Evolutionary conservation across 2,888 invertebrate species (phyloP).

Genomic region (Leucophora obtusa): DNA sequence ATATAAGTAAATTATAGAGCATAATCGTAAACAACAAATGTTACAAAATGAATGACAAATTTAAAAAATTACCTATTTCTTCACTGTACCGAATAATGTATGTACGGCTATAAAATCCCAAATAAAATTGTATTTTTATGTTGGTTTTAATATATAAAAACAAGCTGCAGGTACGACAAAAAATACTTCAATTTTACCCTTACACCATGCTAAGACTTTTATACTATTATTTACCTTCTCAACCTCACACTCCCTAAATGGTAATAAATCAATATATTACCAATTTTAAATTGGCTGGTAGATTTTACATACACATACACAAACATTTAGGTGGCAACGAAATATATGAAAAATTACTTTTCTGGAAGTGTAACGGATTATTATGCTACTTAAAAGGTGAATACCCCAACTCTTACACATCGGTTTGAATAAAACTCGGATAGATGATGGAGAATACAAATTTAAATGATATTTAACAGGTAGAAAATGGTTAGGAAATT

Average conservation of each 20-base stretch:
- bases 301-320: conserved; percentile 41
- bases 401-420: too few relatives aligned
- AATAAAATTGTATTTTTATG: conserved; percentile 32
- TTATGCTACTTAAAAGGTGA: too few relatives aligned
- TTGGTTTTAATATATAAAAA: conserved; percentile 16
- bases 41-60: not conserved
- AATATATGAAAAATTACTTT: conserved; percentile 56
- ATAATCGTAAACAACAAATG: too few relatives aligned
- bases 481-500: too few relatives aligned
- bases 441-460: too few relatives aligned
- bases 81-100: not conserved
- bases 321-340: conserved; percentile 8
- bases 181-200: not conserved
- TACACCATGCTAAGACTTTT: not conserved
- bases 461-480: too few relatives aligned
- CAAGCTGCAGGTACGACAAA: conserved; percentile 5
- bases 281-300: conserved; percentile 75
- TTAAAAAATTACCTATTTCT: not conserved
- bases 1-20: too few relatives aligned
- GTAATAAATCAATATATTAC: conserved; percentile 76
- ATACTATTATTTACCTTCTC: not conserved
- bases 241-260: conserved; percentile 29
- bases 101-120: conserved; percentile 1
- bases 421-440: too few relatives aligned
- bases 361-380: too few relatives aligned